Evolutionary conservation across 1,140 invertebrate genomes (phyloP).

Genomic region (Brachystomella parvula): DNA sequence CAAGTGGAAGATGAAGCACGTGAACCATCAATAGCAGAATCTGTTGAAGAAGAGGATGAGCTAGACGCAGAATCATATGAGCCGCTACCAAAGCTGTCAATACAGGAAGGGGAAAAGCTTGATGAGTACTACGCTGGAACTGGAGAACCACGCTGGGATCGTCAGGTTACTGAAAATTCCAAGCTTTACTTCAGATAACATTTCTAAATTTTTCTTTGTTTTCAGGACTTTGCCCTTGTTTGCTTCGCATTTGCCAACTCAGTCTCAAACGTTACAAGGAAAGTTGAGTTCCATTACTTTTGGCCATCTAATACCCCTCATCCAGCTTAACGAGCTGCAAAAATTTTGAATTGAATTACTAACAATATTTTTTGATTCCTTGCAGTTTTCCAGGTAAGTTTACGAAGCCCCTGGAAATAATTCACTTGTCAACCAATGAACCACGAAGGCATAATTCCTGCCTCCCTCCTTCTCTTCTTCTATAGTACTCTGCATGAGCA

Average conservation of each 20-base stretch:
- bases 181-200: too few species aligned
- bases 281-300: neutral
- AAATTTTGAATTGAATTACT: neutral
- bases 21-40: too few species aligned
- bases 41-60: too few species aligned
- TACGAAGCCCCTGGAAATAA: neutral
- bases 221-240: constrained; percentile 1
- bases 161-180: too few species aligned
- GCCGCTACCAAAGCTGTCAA: neutral
- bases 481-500: neutral
- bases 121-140: neutral
- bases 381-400: constrained; percentile 1
- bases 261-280: neutral
- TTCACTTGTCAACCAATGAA: too few species aligned
- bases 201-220: too few species aligned
- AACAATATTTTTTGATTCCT: neutral
- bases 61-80: too few species aligned
- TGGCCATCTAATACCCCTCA: neutral
- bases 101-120: neutral
- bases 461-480: neutral
- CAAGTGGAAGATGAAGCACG: too few species aligned
- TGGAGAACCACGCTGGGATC: neutral
- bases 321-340: too few species aligned
- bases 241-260: neutral
- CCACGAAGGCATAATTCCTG: too few species aligned